Conservation (phyloP, 2,888 invertebrate genomes). For the Sarcophaga caerulescens region DNA sequence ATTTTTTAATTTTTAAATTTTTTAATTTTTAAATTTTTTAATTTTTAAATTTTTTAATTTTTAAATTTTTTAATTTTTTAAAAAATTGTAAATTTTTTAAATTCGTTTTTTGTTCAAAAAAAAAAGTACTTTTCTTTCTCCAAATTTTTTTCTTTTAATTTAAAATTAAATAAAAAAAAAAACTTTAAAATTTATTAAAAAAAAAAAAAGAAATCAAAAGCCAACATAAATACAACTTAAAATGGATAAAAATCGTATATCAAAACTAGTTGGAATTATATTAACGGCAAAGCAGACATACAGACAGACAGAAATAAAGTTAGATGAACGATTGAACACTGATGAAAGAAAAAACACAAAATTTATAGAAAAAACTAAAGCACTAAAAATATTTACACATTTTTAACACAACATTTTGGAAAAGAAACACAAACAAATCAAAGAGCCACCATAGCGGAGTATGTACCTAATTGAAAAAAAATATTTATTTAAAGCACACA, state of each 20-base stretch:
- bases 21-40: too few relatives aligned
- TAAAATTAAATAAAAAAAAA: too few relatives aligned
- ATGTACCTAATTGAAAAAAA: constrained; percentile 32
- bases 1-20: too few relatives aligned
- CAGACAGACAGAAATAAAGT: constrained; percentile 2
- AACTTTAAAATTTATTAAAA: too few relatives aligned
- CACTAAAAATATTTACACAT: constrained; percentile 58
- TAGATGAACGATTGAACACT: neutral
- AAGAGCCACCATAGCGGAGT: neutral
- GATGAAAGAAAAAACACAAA: constrained; percentile 20
- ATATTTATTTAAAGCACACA: neutral
- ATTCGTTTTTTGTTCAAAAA: too few relatives aligned
- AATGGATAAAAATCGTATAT: constrained; percentile 67
- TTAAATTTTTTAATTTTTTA: too few relatives aligned
- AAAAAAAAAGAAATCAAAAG: too few relatives aligned
- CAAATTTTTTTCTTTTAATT: too few relatives aligned
- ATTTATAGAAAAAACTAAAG: constrained; percentile 10
- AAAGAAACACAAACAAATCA: constrained; percentile 42
- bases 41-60: too few relatives aligned
- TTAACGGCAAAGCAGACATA: constrained; percentile 33
- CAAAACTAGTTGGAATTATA: constrained; percentile 67
- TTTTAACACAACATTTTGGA: constrained; percentile 40
- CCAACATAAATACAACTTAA: constrained; percentile 51
- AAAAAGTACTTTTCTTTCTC: too few relatives aligned
- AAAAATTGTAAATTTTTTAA: too few relatives aligned